Base-by-base conservation (phyloP, 2,888 invertebrate species). In the Callinectes sapidus region DNA sequence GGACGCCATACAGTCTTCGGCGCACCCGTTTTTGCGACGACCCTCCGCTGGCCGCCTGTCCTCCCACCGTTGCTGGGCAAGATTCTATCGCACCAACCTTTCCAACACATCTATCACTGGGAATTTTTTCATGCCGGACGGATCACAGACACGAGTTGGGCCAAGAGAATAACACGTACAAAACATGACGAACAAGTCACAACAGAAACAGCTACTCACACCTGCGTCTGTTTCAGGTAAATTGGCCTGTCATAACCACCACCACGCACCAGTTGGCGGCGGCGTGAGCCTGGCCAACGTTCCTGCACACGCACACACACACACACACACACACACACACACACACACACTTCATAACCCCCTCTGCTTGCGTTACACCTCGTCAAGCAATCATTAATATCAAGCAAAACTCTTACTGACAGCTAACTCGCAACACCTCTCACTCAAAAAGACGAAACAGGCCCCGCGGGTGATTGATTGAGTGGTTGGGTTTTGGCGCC, bases 51-150 rank as follows among this genome's bases (percentile, higher is more conserved):
- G 81, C 81, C 81, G 35, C 35, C 81, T 35, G 81, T 81, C 81
- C 81, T 32, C 81, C 48, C 88, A 55, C 28, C 55, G 88, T 88
- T 88, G 88, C 88, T 48, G 54, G 88, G 88, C 88, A 55, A 55
- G 88, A 88, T 88, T 88, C 55, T 55, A 88, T 88, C 55, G 28
- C 54, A 32, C 88, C 28, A 88, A 61, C 48, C 88, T 55, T 61
- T 32, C 48, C 87, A 14, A 6, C 88, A 71, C 71, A 71, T 71
- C 71, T 61, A 61, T 61, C 61, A 61, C 61, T 71, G 71, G 10
- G 71, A 71, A 28, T 5, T 23, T 71, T 71, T 71, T 28, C 28
- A 71, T 71, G 71, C 3, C 71, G 71, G 71, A 71, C 23, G 28
- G n/a, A 71, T 71, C 71, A 71, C 71, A 28, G 28, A 71, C 28